Base-by-base conservation (phyloP, 2,797 vertebrate genomes). In the Serranus cabrilla region DNA sequence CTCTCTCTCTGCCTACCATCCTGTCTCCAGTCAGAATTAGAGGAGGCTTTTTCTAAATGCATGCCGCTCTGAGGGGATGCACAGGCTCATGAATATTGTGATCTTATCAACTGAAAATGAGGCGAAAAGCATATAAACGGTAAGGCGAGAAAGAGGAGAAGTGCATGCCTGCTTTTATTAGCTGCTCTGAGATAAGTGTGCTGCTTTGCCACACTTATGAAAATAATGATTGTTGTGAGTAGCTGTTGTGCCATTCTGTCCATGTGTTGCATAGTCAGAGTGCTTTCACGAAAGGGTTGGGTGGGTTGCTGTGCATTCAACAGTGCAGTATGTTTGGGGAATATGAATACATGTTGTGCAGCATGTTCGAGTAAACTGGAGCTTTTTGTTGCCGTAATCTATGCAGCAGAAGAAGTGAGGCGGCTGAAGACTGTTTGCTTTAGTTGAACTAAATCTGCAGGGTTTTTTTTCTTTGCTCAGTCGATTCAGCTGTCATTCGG, bases 41-140 rank as follows among this genome's bases (percentile, higher is more conserved):
- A 83, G 67, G 80, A 91, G 88, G 81, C 90, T 27, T 88, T 92
- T 87, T 85, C 85, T 87, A 81, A 93, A 92, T 86, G 91, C 92
- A 90, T 74, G 83, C 81, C 40, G 86, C 85, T 93, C 82, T 76
- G 83, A 93, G 78, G 86, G 86, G 87, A 89, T 70, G 88, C 85
- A 90, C 83, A 90, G 85, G 52, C 86, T 85, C 86, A 85, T 91
- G 92, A 87, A 88, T 87, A 71, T 74, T 83, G 83, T 91, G 90
- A 90, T 91, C 81, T 73, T 88, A 91, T 89, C 91, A 78, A 71
- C 89, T 87, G 87, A 94, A 92, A 89, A 95, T 95, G 94, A 95
- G 81, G 89, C 90, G 82, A 82, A 94, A 94, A 90, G 84, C 92
- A 58, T 49, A 85, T 86, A 92, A 92, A 93, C 91, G 94, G 94